phyloP scores from a whole-genome alignment of 1,140 invertebrate genomes.

The Apis florea region DNA sequence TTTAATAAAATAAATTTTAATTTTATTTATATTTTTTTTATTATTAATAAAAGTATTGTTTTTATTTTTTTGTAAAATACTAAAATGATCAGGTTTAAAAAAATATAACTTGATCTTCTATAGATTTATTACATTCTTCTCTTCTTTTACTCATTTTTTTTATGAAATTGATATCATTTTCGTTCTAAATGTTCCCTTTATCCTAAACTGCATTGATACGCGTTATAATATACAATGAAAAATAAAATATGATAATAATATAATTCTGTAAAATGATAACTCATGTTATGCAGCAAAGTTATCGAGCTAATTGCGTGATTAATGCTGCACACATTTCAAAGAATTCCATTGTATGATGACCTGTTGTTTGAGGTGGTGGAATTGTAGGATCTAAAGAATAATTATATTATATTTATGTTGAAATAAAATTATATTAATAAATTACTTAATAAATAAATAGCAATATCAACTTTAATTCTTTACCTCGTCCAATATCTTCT shows the following conservation, averaged over 20 bases:
- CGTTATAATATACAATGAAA: conserved; percentile 3
- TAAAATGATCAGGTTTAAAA: conserved; percentile 4
- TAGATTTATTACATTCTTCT: conserved; percentile 19
- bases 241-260: conserved; percentile 6
- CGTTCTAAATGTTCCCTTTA: conserved; percentile 19
- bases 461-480: conserved; percentile 45
- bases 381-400: conserved; percentile 72
- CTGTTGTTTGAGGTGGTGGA: conserved; percentile 79
- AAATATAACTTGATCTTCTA: conserved; percentile 19
- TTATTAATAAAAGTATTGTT: background rate
- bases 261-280: conserved; percentile 4
- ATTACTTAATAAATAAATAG: background rate
- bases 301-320: conserved; percentile 98
- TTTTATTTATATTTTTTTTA: too few relatives aligned
- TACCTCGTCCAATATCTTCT: conserved; percentile 83
- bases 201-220: conserved; percentile 14
- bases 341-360: conserved; percentile 99
- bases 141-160: background rate
- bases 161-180: conserved; percentile 21
- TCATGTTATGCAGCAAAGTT: conserved; percentile 11
- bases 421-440: conserved; percentile 6
- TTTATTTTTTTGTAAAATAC: too few relatives aligned
- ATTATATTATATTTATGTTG: conserved; percentile 4
- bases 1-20: too few relatives aligned
- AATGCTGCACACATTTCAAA: conserved; percentile 99